A percentile compares a stretch with the other conserved stretches of the same genome.
phyloP scores from a whole-genome alignment of 2,113 vertebrate genomes.

The Chascanopsetta lugubris region DNA sequence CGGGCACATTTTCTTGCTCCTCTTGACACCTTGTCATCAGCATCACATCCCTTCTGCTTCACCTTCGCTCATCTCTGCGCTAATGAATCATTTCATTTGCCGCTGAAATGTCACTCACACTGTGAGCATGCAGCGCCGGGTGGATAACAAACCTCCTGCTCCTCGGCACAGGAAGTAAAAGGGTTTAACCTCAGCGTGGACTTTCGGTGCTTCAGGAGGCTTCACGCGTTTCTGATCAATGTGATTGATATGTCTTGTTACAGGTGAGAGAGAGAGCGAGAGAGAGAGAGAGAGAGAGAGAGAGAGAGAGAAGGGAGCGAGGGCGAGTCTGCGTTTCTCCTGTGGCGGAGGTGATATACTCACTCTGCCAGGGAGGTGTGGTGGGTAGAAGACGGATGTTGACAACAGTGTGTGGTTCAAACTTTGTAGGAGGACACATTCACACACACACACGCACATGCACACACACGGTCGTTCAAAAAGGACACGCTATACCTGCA shows the following conservation, averaged over 20 bases:
- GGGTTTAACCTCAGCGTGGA: neutral
- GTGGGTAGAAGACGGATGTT: constrained; percentile 36
- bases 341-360: constrained; percentile 14
- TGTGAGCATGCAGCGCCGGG: neutral
- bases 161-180: constrained; percentile 12
- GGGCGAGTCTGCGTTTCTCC: constrained; percentile 37
- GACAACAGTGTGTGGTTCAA: constrained; percentile 56
- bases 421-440: constrained; percentile 38
- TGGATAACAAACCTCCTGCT: constrained; percentile 20
- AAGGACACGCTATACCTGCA: constrained; percentile 39
- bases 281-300: constrained; percentile 46
- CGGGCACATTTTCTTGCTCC: neutral
- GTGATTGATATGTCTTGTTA: constrained; percentile 17
- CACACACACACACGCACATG: constrained; percentile 10
- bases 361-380: constrained; percentile 14
- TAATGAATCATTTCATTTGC: constrained; percentile 53
- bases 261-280: neutral
- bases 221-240: neutral
- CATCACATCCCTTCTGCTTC: constrained; percentile 19
- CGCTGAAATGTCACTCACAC: constrained; percentile 38
- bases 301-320: constrained; percentile 36
- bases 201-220: constrained; percentile 10
- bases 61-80: constrained; percentile 34
- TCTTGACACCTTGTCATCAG: constrained; percentile 41
- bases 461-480: constrained; percentile 2